These are phyloP conservation scores for Argyresthia goedartella DNA, from an alignment of 2,888 invertebrate genomes.

Conservation along the genomic window DNA sequence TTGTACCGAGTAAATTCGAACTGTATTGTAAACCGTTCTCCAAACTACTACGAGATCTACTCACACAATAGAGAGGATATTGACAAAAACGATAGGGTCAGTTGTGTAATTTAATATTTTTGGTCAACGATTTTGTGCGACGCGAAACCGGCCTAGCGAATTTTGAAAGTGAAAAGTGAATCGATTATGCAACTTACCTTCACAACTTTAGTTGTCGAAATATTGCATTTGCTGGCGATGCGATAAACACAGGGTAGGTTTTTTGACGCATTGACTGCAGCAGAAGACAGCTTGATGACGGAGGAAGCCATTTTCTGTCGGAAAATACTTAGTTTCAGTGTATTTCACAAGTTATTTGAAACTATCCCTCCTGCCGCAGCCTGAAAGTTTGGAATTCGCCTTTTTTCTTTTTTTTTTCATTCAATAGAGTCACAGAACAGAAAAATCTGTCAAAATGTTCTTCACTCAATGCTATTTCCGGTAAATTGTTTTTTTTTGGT, in stretches of 20 bases:
- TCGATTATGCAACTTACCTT: conserved; percentile 64
- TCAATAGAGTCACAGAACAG: background rate
- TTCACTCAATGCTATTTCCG: background rate
- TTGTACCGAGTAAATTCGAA: too few relatives aligned
- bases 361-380: background rate
- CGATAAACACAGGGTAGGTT: conserved; percentile 39
- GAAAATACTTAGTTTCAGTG: background rate
- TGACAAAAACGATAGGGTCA: too few relatives aligned
- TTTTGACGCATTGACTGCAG: conserved; percentile 33
- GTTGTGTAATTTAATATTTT: too few relatives aligned
- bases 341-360: background rate
- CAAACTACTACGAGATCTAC: too few relatives aligned
- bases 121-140: too few relatives aligned
- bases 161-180: background rate
- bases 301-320: conserved; percentile 40
- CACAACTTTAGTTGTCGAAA: conserved; percentile 46
- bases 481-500: background rate
- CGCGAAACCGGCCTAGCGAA: too few relatives aligned
- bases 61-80: too few relatives aligned
- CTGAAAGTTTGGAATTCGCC: background rate
- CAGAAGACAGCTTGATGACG: conserved; percentile 46
- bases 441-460: too few relatives aligned
- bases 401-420: background rate
- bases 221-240: conserved; percentile 36
- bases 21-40: too few relatives aligned